These are phyloP conservation scores for Argyrosomus regius DNA, from an alignment of 2,797 vertebrate genomes.

Conservation along the genomic window DNA sequence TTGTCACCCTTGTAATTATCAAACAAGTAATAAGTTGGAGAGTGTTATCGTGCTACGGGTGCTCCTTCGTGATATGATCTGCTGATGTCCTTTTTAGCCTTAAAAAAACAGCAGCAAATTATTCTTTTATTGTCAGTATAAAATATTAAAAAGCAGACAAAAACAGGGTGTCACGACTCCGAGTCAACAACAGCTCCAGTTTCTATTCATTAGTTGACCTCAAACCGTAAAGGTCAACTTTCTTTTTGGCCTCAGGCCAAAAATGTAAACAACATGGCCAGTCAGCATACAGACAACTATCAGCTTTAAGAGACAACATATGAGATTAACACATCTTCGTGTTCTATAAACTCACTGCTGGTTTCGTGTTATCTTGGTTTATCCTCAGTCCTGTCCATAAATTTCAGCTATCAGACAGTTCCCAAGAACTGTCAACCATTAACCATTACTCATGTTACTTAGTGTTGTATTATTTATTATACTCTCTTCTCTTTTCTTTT, in stretches of 20 bases:
- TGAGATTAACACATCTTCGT: not conserved
- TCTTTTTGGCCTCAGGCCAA: not conserved
- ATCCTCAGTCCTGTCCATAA: conserved; percentile 4
- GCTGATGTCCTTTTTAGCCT: not conserved
- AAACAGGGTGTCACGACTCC: not conserved
- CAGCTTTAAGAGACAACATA: not conserved
- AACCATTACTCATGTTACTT: conserved; percentile 12
- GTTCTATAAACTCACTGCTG: not conserved
- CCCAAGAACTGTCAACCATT: conserved; percentile 32
- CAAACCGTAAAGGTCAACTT: not conserved
- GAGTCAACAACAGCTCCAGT: not conserved
- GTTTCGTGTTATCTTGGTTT: conserved; percentile 23
- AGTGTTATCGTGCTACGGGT: conserved; percentile 2
- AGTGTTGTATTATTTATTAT: not conserved
- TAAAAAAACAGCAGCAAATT: not conserved
- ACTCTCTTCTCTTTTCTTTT: not conserved
- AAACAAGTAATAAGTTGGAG: conserved; percentile 9
- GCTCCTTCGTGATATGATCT: not conserved
- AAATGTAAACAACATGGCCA: too few species aligned
- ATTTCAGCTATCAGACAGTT: conserved; percentile 9
- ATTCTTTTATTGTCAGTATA: not conserved
- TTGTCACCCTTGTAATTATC: conserved; percentile 35
- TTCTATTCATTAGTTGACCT: not conserved
- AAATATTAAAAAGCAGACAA: not conserved
- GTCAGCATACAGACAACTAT: not conserved